A percentile compares a stretch with the other conserved stretches of the same genome.
phyloP scores from a whole-genome alignment of 2,113 vertebrate species.

The Vombatus ursinus region DNA sequence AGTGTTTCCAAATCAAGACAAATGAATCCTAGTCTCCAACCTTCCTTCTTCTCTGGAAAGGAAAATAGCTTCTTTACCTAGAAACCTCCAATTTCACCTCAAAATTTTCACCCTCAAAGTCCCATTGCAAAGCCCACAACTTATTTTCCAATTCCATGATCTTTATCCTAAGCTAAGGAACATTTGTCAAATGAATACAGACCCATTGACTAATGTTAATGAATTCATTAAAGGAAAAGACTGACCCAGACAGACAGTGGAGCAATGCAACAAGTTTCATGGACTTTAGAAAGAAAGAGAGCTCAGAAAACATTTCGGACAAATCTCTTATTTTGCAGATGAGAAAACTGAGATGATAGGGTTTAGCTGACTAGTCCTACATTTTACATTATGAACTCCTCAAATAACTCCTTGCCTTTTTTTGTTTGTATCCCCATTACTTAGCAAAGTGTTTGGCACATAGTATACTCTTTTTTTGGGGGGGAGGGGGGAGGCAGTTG shows the following conservation, averaged over 20 bases:
- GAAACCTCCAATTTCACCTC: conserved; percentile 54
- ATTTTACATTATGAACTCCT: neutral
- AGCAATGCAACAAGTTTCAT: neutral
- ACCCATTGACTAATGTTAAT: conserved; percentile 68
- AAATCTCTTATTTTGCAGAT: neutral
- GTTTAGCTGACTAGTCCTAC: neutral
- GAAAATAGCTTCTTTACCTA: conserved; percentile 62
- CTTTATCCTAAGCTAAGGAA: conserved; percentile 65
- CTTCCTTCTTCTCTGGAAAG: neutral
- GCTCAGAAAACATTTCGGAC: neutral
- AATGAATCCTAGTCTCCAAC: conserved; percentile 68
- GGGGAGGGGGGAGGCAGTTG: no score
- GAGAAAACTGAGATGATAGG: neutral
- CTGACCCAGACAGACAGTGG: neutral
- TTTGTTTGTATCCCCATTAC: neutral
- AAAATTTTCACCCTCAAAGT: conserved; percentile 74
- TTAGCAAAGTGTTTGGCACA: neutral
- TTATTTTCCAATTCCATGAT: conserved; percentile 53
- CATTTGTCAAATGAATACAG: conserved; percentile 45
- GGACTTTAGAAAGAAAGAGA: neutral
- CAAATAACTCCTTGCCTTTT: neutral
- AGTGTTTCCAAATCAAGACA: conserved; percentile 79
- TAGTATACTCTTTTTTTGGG: neutral
- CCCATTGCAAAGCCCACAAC: conserved; percentile 43
- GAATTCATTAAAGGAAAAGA: conserved; percentile 67